Evolutionary conservation across 1,140 invertebrate species (phyloP), one percentile per base, ranked within the genome.

Genomic region (Pogonus chalceus): DNA sequence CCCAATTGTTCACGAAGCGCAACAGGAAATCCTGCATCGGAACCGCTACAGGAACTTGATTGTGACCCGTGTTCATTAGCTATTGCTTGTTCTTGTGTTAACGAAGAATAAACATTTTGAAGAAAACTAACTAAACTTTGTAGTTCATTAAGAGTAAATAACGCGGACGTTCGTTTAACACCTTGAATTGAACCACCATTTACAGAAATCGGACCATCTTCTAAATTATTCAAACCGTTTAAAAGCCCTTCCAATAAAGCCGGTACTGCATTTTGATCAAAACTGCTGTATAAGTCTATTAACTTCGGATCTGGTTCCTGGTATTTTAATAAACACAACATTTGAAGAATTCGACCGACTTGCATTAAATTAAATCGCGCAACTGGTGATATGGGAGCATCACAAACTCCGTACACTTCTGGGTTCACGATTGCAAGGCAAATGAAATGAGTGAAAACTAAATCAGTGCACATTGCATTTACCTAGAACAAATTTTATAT

Each of bases 371-470:
- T 97, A 67, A 92, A 93, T 21, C 92, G 73, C 2, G 91, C 90
- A 26, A 94, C 82, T 58, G 90, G 82, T 52, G 88, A 92, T 24
- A 98, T 90, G n/a, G 90, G 89, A 1, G 88, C 87, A 66, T 96
- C 94, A 0, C 89, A 90, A 46, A 98, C 90, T n/a, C 93, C 94
- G 70, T 93, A 87, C 0, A 91, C 86, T 72, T 98, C 95, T 0
- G 96, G 95, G 74, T 96, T 92, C 22, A 95, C 88, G 43, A 98
- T 92, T 0, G 93, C 95, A 7, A 93, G 92, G 65, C 95, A 98
- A 55, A 98, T 91, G 60, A 97, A 97, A 61, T 91, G 82, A 1
- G 88, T 90, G 67, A 98, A 92, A 10, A 98, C 85, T 18, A 98
- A 73, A 68, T 98, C 94, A 0, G 90, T 90, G 65, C 90, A 92